Evolutionary conservation across 2,888 invertebrate species (phyloP), one percentile per base, ranked within the genome.

Genomic region (Cryptus armator): DNA sequence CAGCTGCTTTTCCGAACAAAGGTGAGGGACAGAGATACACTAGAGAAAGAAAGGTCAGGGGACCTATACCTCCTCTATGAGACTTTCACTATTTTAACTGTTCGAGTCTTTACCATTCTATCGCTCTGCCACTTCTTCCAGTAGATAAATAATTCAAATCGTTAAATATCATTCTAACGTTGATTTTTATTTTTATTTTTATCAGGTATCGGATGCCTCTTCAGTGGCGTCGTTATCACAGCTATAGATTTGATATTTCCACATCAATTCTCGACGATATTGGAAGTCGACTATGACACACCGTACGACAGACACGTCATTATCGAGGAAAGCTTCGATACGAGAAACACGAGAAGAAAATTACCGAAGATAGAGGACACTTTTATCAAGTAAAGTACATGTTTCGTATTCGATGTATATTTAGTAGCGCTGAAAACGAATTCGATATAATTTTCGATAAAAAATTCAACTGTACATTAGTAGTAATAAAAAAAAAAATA

Each of bases 251-350:
- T 98, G 91, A 95, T 98, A 87, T 98, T 97, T 95, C 98, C 98
- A 5, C 98, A 98, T 93, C 96, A 97, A 89, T 98, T 99, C 94
- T 98, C 98, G 62, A 98, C 98, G 0, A 97, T 98, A 87, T 94
- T 98, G 81, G 98, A 98, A 94, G 97, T 98, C 64, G 98, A 99
- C 94, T 98, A 98, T 93, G 98, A 98, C 93, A 98, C 98, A 16
- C 98, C 98, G 0, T 98, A 98, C 92, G 98, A 98, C 94, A 95
- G 98, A 66, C 98, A 98, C 93, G 98, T 98, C 84, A 97, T 98
- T 81, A 97, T 98, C 86, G 98, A 98, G 90, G 98, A 98, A 93
- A 98, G 98, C 89, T 96, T 96, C 90, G 96, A 96, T 90, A 96
- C 95, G 81, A 95, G 90, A 62, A 93, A 93, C 81, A 88, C 89